These are phyloP conservation scores for Microcebus griseorufus DNA, from an alignment of 2,113 vertebrate genomes.

Conservation along the genomic window DNA sequence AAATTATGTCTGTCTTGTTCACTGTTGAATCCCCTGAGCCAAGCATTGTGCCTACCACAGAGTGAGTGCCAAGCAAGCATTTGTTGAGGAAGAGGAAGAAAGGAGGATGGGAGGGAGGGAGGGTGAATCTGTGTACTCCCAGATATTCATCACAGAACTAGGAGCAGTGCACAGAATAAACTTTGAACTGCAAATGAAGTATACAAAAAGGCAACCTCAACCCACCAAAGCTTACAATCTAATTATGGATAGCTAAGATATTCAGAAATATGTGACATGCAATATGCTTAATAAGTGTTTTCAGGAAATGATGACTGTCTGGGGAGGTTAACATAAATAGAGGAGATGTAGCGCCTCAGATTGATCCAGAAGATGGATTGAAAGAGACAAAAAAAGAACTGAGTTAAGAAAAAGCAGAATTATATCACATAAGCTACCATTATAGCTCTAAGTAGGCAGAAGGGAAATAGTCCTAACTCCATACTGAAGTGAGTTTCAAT, in stretches of 20 bases:
- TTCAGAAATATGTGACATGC: background rate
- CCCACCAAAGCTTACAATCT: background rate
- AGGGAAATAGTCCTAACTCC: background rate
- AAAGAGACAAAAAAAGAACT: slow-evolving; percentile 1
- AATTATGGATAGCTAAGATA: background rate
- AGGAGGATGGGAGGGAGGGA: background rate
- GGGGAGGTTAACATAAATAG: background rate
- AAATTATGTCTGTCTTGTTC: background rate
- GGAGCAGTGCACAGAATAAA: background rate
- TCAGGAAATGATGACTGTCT: background rate
- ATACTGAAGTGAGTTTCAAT: background rate
- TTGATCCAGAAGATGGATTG: background rate
- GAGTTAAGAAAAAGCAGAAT: slow-evolving; percentile 33
- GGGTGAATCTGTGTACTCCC: background rate
- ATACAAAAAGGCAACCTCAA: background rate
- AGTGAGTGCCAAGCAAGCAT: background rate
- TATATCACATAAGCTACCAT: background rate
- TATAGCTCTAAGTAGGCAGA: background rate
- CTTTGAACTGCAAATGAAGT: background rate
- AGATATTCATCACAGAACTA: background rate
- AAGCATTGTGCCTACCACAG: background rate
- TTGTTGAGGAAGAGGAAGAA: background rate
- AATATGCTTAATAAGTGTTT: background rate
- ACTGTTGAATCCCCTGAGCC: background rate
- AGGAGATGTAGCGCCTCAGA: background rate